Base-by-base conservation (phyloP, 2,113 vertebrate species). In the Austrofundulus limnaeus region DNA sequence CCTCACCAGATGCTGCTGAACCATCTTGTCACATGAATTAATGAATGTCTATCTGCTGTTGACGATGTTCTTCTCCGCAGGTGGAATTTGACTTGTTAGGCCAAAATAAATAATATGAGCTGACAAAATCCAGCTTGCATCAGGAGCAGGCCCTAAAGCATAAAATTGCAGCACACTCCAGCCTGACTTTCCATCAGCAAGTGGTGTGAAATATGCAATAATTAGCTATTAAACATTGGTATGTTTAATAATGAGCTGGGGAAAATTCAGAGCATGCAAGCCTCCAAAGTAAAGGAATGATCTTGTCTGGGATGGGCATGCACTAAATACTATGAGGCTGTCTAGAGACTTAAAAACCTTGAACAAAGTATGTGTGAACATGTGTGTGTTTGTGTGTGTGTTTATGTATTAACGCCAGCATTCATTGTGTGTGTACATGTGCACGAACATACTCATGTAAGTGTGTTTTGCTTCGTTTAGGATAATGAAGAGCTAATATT, bases 401-500 rank as follows among this genome's bases (percentile, higher is more conserved):
- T 59, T 48, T 54, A 42, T 23, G 41, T 48, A 10, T 5, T 25
- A 69, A 28, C 48, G 41, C 23, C 20, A 23, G 1, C 52, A 39
- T 31, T 11, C 17, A n/a, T 61, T 38, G 23, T n/a, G n/a, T 49
- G 49, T 24, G 43, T 42, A 20, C 21, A 23, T 20, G 28, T 15
- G n/a, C 9, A 25, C 39, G 24, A 16, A 21, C 46, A 25, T 43
- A 50, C 49, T 70, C 53, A 28, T 60, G 41, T 34, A 34, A 34
- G 31, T 80, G 70, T 71, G 63, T 82, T 77, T 78, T 77, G 71
- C 76, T 72, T 80, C 47, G 45, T 85, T 86, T 78, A 79, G 56
- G 70, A 61, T 86, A 87, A 89, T 83, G 87, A 86, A 86, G 77
- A 83, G 78, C 81, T 84, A 86, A 89, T 87, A 77, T 69, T 62